phyloP scores from a whole-genome alignment of 2,113 vertebrate species.

The Eidolon helvum region DNA sequence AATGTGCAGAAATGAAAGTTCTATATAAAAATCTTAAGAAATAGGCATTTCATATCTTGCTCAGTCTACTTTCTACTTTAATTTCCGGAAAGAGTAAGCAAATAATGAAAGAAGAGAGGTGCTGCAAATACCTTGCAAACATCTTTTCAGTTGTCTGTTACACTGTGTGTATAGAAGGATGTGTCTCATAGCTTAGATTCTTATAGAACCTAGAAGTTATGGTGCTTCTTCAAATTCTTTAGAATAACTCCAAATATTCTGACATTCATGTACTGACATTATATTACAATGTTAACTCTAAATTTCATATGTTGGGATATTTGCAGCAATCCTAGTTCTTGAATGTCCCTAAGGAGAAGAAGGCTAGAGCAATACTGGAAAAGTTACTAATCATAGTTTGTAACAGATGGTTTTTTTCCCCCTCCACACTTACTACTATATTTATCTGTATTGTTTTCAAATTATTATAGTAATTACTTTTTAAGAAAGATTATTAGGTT shows the following conservation, averaged over 20 bases:
- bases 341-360: not conserved
- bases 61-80: not conserved
- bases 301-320: not conserved
- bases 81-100: not conserved
- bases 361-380: not conserved
- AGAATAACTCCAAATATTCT: not conserved
- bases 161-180: not conserved
- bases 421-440: not conserved
- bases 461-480: not conserved
- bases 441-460: not conserved
- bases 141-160: not conserved
- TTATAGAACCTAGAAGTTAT: not conserved
- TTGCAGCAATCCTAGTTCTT: not conserved
- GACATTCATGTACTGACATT: not conserved
- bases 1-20: not conserved
- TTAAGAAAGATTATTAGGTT: not conserved
- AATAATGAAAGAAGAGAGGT: not conserved
- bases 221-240: not conserved
- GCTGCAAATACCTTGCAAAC: not conserved
- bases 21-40: not conserved
- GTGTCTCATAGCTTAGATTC: not conserved
- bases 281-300: not conserved
- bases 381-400: not conserved
- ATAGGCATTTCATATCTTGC: not conserved
- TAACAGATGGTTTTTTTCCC: not conserved